phyloP scores from a whole-genome alignment of 2,797 vertebrate species.

The Diglossa cyanea region DNA sequence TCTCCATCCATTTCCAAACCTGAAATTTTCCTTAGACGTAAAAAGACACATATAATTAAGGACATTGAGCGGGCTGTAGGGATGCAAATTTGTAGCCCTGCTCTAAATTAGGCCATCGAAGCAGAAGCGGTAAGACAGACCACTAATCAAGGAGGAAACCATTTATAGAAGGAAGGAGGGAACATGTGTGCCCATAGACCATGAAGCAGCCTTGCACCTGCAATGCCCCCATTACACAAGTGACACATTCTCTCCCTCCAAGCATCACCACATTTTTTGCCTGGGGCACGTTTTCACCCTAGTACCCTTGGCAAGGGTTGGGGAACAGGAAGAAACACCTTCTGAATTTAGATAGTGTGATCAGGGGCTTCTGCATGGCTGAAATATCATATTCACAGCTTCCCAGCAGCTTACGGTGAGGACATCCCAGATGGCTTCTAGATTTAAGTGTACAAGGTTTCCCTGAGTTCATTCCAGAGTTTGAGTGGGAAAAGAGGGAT shows the following conservation, averaged over 20 bases:
- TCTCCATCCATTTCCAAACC: conserved; percentile 46
- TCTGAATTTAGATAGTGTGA: background rate
- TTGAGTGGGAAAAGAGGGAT: fast-evolving
- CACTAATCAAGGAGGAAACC: conserved; percentile 24
- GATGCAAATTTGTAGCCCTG: conserved; percentile 22
- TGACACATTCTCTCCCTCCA: background rate
- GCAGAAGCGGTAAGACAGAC: background rate
- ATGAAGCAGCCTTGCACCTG: background rate
- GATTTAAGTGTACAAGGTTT: background rate
- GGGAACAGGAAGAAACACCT: background rate
- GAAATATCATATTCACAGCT: background rate
- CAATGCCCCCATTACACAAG: background rate
- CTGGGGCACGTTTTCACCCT: background rate
- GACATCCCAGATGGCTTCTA: background rate
- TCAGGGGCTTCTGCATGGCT: fast-evolving
- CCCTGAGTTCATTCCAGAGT: background rate
- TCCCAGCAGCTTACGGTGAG: background rate
- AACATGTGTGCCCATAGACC: background rate
- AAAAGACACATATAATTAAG: conserved; percentile 54
- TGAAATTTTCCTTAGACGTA: conserved; percentile 51
- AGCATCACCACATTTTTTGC: background rate
- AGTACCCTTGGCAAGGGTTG: background rate
- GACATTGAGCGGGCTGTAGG: background rate
- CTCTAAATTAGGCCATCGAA: background rate
- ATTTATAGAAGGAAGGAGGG: background rate